These are phyloP conservation scores for Cryptocheilus praepositus DNA, from an alignment of 2,888 invertebrate species.

Conservation along the genomic window DNA sequence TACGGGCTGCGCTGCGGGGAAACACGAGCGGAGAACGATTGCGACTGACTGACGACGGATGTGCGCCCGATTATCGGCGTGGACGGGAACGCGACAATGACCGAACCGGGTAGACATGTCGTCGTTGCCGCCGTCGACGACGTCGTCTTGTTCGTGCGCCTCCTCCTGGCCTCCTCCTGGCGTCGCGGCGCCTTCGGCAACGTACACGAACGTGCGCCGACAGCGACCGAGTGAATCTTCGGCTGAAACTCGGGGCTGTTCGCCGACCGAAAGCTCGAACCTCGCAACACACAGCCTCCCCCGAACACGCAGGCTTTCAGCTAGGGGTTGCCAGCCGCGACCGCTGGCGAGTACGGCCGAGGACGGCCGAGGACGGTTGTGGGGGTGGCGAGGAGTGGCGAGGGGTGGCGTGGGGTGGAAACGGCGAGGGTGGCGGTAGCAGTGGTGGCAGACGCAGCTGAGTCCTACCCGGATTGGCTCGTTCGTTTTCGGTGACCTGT, in stretches of 20 bases:
- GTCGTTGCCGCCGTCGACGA: slow-evolving; percentile 25
- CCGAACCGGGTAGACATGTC: slow-evolving; percentile 63
- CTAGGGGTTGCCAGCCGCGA: slow-evolving; percentile 28
- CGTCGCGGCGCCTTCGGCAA: slow-evolving; percentile 14
- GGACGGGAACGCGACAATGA: slow-evolving; percentile 41
- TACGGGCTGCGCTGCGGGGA: slow-evolving; percentile 10
- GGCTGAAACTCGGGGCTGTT: slow-evolving; percentile 46
- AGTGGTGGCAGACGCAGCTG: neutral
- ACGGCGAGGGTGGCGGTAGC: too few species aligned
- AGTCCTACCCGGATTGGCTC: slow-evolving; percentile 11
- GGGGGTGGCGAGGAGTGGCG: slow-evolving; percentile 17
- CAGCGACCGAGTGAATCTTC: slow-evolving; percentile 27
- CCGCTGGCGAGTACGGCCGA: slow-evolving; percentile 21
- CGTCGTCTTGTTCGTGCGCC: slow-evolving; percentile 39
- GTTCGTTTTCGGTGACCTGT: too few species aligned
- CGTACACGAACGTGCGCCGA: slow-evolving; percentile 32
- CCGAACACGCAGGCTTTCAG: slow-evolving; percentile 16
- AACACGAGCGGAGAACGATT: neutral
- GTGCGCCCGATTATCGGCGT: slow-evolving; percentile 15
- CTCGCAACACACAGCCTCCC: slow-evolving; percentile 29
- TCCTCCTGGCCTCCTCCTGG: too few species aligned
- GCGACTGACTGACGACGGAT: slow-evolving; percentile 12
- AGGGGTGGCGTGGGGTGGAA: neutral
- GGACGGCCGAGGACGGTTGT: slow-evolving; percentile 10
- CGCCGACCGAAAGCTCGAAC: slow-evolving; percentile 46